Percentiles rank a stretch among this genome's conserved stretches.
Conservation (phyloP, 2,888 invertebrate genomes). For the Mamestra brassicae region DNA sequence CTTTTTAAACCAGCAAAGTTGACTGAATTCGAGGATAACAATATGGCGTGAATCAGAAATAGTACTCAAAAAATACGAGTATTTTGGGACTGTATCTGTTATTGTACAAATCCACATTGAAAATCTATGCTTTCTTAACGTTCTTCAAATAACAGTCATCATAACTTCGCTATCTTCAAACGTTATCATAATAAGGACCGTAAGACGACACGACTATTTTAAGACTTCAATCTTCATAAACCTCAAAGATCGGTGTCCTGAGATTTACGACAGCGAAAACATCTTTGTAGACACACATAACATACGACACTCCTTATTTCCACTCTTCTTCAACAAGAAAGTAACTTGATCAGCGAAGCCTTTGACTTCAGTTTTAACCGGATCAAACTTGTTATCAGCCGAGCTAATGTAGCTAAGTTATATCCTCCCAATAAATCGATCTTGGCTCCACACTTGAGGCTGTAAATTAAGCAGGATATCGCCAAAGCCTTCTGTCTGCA, state of each 20-base stretch:
- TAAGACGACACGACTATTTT: conserved; percentile 11
- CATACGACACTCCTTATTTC: not conserved
- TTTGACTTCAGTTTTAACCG: conserved; percentile 45
- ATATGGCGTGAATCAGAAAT: not conserved
- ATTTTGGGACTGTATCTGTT: not conserved
- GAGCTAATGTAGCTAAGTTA: conserved; percentile 48
- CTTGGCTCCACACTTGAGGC: conserved; percentile 41
- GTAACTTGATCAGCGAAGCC: conserved; percentile 49
- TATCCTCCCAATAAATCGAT: conserved; percentile 61
- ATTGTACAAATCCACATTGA: not conserved
- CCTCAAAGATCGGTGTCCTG: conserved; percentile 26
- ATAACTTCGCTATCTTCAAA: not conserved
- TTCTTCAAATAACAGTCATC: not conserved
- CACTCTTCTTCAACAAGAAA: conserved; percentile 1
- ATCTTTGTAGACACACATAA: conserved; percentile 21
- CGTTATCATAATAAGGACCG: not conserved
- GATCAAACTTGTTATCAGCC: conserved; percentile 54
- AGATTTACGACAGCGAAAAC: conserved; percentile 39
- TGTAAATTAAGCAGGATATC: conserved; percentile 57
- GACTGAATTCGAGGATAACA: not conserved
- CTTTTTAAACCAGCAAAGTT: not conserved
- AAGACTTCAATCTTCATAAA: conserved; percentile 49
- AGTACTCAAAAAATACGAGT: not conserved
- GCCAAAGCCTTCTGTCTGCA: conserved; percentile 50
- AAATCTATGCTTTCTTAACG: not conserved